Evolutionary conservation across 2,888 invertebrate species (phyloP).

Genomic region (Antheraea yamamai): DNA sequence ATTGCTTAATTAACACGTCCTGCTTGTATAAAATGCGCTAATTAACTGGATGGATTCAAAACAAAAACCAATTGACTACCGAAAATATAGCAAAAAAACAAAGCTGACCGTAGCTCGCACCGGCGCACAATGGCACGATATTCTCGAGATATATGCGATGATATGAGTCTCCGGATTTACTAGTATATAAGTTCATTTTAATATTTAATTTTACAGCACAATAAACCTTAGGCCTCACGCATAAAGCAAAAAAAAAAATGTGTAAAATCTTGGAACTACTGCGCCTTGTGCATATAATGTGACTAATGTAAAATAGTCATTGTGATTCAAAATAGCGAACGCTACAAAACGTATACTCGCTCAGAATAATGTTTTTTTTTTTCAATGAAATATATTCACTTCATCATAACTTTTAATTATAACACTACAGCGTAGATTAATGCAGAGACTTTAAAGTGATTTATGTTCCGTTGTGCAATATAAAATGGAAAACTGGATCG

Average conservation of each 20-base stretch:
- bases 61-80: slow-evolving; percentile 53
- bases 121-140: slow-evolving; percentile 44
- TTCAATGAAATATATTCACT: slow-evolving; percentile 32
- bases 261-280: slow-evolving; percentile 35
- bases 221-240: slow-evolving; percentile 32
- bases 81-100: slow-evolving; percentile 53
- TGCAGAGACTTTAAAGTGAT: slow-evolving; percentile 39
- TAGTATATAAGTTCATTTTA: slow-evolving; percentile 18
- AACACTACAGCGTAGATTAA: slow-evolving; percentile 33
- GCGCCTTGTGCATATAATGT: slow-evolving; percentile 44
- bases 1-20: slow-evolving; percentile 65
- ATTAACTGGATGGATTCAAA: slow-evolving; percentile 71
- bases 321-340: slow-evolving; percentile 54
- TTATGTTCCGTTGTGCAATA: slow-evolving; percentile 53
- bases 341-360: slow-evolving; percentile 43
- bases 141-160: slow-evolving; percentile 55
- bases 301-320: slow-evolving; percentile 46
- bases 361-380: slow-evolving; percentile 48
- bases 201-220: slow-evolving; percentile 28
- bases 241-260: slow-evolving; percentile 21
- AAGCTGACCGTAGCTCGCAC: slow-evolving; percentile 47
- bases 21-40: slow-evolving; percentile 56
- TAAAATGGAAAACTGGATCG: slow-evolving; percentile 60
- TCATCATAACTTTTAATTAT: slow-evolving; percentile 41
- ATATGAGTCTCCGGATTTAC: slow-evolving; percentile 31